phyloP scores from a whole-genome alignment of 2,888 invertebrate species.

The Metacarcinus magister region DNA sequence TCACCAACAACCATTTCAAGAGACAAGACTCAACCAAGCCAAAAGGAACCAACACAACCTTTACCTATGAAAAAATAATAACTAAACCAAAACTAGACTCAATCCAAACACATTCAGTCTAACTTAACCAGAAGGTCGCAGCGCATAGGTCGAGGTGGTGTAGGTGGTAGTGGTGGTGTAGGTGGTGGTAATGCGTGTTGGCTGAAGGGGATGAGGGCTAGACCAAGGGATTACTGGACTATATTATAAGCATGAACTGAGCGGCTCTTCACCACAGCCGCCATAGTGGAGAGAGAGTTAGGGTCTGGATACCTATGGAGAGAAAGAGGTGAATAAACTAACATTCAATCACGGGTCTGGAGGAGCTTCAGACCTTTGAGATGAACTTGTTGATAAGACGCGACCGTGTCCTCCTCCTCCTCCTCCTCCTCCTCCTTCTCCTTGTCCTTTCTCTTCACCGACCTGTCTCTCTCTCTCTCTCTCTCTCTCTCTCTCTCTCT shows the following conservation, averaged over 20 bases:
- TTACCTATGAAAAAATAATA: background rate
- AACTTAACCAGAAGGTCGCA: background rate
- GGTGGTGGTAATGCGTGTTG: background rate
- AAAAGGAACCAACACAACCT: background rate
- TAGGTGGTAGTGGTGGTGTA: too few relatives aligned
- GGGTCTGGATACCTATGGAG: background rate
- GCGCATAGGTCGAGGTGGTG: background rate
- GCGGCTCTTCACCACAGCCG: background rate
- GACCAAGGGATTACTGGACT: background rate
- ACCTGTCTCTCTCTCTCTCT: constrained; percentile 27
- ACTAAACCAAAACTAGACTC: background rate
- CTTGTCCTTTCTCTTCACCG: constrained; percentile 4
- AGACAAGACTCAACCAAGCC: background rate
- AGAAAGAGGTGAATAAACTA: constrained; percentile 1
- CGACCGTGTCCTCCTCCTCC: constrained; percentile 36
- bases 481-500: constrained; percentile 1
- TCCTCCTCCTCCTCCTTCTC: constrained; percentile 26
- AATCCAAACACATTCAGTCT: background rate
- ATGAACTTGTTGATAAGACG: constrained; percentile 7
- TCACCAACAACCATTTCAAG: background rate
- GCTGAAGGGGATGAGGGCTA: background rate
- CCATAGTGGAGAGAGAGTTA: background rate
- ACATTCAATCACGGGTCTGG: constrained; percentile 31
- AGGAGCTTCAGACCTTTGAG: background rate
- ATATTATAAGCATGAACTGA: background rate